Conservation (phyloP, 2,888 invertebrate species). For the Trichacis sp. region DNA sequence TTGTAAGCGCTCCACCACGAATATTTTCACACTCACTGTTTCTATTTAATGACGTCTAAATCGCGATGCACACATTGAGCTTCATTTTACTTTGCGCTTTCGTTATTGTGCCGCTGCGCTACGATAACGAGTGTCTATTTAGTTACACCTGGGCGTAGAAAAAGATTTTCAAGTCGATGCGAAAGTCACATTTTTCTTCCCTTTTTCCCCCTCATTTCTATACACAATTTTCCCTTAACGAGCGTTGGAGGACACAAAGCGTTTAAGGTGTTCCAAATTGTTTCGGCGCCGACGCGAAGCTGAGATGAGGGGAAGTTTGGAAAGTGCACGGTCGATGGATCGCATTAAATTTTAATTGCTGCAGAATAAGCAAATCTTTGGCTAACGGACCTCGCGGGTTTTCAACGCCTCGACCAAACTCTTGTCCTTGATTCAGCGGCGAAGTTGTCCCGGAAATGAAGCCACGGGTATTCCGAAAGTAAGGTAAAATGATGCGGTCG, state of each 20-base stretch:
- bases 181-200: background rate
- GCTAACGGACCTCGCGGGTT: slow-evolving; percentile 29
- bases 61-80: slow-evolving; percentile 48
- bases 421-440: slow-evolving; percentile 38
- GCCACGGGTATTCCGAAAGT: slow-evolving; percentile 40
- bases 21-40: slow-evolving; percentile 51
- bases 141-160: background rate
- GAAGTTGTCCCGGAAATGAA: slow-evolving; percentile 47
- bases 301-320: background rate
- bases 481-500: slow-evolving; percentile 43
- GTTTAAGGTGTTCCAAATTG: background rate
- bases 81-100: too few relatives aligned
- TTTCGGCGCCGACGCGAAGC: background rate
- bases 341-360: slow-evolving; percentile 48
- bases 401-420: slow-evolving; percentile 31
- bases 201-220: too few relatives aligned
- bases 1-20: slow-evolving; percentile 39
- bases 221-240: too few relatives aligned
- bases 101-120: too few relatives aligned
- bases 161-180: background rate
- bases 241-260: too few relatives aligned
- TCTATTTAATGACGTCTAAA: slow-evolving; percentile 60
- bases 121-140: slow-evolving; percentile 5
- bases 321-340: slow-evolving; percentile 28
- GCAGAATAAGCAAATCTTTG: slow-evolving; percentile 29